phyloP scores from a whole-genome alignment of 2,797 vertebrate genomes.

The Erpetoichthys calabaricus region DNA sequence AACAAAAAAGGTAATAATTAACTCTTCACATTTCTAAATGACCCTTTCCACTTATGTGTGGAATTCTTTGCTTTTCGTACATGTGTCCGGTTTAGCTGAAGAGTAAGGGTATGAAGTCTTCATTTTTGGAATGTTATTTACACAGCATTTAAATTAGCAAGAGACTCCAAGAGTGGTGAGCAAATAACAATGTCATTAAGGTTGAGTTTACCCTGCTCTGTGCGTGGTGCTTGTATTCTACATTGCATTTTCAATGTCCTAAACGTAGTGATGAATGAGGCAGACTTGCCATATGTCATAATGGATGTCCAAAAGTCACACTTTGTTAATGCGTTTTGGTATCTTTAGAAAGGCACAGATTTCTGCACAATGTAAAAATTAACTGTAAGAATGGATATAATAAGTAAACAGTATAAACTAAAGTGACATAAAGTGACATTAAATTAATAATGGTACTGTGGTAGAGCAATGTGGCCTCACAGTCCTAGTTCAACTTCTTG shows the following conservation, averaged over 20 bases:
- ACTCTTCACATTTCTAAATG: not conserved
- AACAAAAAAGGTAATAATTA: not conserved
- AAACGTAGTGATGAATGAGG: not conserved
- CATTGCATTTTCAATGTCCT: not conserved
- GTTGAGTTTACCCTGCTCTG: constrained; percentile 9
- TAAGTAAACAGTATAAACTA: too few relatives aligned
- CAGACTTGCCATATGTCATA: too few relatives aligned
- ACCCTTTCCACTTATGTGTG: not conserved
- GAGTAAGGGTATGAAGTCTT: not conserved
- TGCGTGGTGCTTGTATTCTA: constrained; percentile 1
- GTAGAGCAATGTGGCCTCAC: too few relatives aligned
- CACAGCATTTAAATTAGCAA: constrained; percentile 16
- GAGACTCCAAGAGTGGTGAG: constrained; percentile 5
- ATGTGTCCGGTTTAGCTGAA: not conserved
- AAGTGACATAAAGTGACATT: too few relatives aligned
- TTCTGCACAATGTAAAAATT: too few relatives aligned
- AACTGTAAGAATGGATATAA: too few relatives aligned
- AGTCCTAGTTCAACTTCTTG: too few relatives aligned
- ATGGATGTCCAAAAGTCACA: too few relatives aligned
- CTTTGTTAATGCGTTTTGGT: too few relatives aligned
- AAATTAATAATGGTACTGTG: too few relatives aligned
- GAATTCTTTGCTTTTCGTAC: not conserved
- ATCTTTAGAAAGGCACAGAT: too few relatives aligned
- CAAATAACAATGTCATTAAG: constrained; percentile 18
- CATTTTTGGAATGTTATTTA: constrained; percentile 4